These are phyloP conservation scores for Eulemur rubriventer DNA, from an alignment of 2,797 vertebrate genomes.

Conservation along the genomic window DNA sequence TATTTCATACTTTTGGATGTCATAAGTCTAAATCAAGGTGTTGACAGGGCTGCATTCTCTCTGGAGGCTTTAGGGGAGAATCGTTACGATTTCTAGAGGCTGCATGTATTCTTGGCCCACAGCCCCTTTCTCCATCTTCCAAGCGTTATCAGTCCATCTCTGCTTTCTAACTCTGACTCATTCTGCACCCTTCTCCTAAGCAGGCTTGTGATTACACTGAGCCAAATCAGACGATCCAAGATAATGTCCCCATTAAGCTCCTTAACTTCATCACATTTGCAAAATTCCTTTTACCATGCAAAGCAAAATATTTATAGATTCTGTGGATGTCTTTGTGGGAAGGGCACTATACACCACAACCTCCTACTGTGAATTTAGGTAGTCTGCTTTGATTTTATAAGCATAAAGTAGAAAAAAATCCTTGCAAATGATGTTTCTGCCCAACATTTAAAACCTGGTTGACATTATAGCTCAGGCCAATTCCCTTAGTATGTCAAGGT, in stretches of 20 bases:
- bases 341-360: not conserved
- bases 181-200: not conserved
- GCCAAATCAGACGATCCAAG: not conserved
- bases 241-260: not conserved
- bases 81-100: accelerated
- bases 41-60: not conserved
- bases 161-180: not conserved
- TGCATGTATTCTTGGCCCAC: accelerated
- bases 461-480: not conserved
- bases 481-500: not conserved
- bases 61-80: not conserved
- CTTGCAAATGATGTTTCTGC: not conserved
- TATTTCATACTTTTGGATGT: not conserved
- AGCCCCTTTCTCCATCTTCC: not conserved
- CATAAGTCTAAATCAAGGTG: not conserved
- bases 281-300: not conserved
- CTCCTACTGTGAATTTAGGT: not conserved
- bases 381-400: not conserved
- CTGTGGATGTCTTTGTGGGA: not conserved
- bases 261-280: not conserved
- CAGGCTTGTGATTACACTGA: not conserved
- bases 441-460: not conserved
- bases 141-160: not conserved
- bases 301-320: not conserved
- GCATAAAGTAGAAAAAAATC: not conserved